phyloP scores from a whole-genome alignment of 2,888 invertebrate species.

The Invenusta paracnida region DNA sequence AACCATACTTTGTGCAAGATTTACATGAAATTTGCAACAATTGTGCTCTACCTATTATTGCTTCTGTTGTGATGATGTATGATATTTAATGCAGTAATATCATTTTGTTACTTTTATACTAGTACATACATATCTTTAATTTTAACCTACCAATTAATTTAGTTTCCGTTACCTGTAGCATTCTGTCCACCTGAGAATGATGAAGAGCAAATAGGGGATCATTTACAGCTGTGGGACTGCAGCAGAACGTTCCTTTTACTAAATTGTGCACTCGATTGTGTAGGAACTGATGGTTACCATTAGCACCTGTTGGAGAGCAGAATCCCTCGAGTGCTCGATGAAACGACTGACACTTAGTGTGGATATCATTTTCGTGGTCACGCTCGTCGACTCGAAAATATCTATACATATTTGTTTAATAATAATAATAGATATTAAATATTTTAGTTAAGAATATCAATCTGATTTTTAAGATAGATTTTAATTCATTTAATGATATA shows the following conservation, averaged over 20 bases:
- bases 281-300: conserved; percentile 11
- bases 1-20: too few relatives aligned
- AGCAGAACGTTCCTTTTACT: conserved; percentile 39
- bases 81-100: too few relatives aligned
- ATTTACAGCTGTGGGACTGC: conserved; percentile 37
- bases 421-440: background rate
- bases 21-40: too few relatives aligned
- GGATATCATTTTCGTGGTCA: background rate
- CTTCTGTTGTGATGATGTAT: too few relatives aligned
- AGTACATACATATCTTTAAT: too few relatives aligned
- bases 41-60: too few relatives aligned
- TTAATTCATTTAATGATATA: too few relatives aligned
- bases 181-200: conserved; percentile 33
- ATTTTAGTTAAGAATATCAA: too few relatives aligned
- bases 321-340: conserved; percentile 34
- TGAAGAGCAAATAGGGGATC: conserved; percentile 40
- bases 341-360: conserved; percentile 15
- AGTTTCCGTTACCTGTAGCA: background rate
- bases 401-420: background rate
- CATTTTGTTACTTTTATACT: too few relatives aligned
- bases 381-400: background rate
- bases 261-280: conserved; percentile 39
- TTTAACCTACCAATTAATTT: too few relatives aligned
- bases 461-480: too few relatives aligned
- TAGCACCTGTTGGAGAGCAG: background rate